Evolutionary conservation across 1,140 invertebrate species (phyloP).

Genomic region (Atta colombica): DNA sequence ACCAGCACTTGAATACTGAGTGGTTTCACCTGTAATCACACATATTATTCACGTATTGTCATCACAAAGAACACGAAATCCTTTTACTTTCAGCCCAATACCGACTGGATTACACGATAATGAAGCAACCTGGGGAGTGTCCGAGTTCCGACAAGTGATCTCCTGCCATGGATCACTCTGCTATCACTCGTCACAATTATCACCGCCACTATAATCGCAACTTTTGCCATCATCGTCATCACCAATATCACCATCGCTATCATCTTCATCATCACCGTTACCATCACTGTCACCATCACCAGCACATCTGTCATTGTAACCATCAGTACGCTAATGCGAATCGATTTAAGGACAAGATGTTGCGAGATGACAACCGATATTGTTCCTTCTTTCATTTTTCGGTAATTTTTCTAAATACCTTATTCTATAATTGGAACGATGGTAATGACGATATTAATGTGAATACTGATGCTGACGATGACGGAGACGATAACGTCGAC

Average conservation of each 20-base stretch:
- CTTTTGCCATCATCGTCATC: conserved; percentile 74
- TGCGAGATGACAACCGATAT: conserved; percentile 72
- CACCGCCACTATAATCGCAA: conserved; percentile 75
- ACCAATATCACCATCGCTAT: conserved; percentile 46
- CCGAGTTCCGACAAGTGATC: conserved; percentile 86
- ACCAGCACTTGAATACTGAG: conserved; percentile 1
- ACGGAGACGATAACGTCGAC: conserved; percentile 22
- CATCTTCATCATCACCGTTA: conserved; percentile 70
- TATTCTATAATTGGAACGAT: conserved; percentile 65
- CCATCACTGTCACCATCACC: conserved; percentile 62
- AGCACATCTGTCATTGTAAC: conserved; percentile 73
- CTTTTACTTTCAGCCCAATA: conserved; percentile 85
- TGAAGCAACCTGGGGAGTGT: conserved; percentile 85
- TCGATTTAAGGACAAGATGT: conserved; percentile 73
- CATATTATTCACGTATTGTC: conserved; percentile 3
- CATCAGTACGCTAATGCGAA: conserved; percentile 69
- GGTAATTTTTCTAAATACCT: conserved; percentile 80
- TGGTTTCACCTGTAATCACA: conserved; percentile 8
- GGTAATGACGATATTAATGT: conserved; percentile 34
- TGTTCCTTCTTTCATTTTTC: conserved; percentile 76
- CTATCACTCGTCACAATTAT: conserved; percentile 48
- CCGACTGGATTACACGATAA: conserved; percentile 85
- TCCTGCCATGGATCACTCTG: conserved; percentile 80
- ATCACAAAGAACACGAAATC: conserved; percentile 20
- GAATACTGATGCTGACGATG: conserved; percentile 24